A percentile compares a stretch with the other conserved stretches of the same genome.
phyloP scores from a whole-genome alignment of 2,888 invertebrate genomes.

The Baronia brevicornis region DNA sequence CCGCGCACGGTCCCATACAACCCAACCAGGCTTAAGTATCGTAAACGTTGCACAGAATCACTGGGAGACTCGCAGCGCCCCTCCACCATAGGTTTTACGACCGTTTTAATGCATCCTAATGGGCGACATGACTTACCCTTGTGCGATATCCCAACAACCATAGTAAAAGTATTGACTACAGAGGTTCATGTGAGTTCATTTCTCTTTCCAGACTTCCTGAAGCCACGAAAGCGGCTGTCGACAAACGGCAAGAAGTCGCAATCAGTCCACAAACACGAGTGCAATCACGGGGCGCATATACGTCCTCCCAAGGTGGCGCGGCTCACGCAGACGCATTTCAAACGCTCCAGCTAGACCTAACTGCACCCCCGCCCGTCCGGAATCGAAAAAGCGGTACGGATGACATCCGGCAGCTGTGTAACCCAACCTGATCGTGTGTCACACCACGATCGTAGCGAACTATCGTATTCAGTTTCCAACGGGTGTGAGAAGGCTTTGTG shows the following conservation, averaged over 20 bases:
- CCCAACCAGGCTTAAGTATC: conserved; percentile 51
- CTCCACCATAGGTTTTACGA: conserved; percentile 37
- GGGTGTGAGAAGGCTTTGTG: conserved; percentile 35
- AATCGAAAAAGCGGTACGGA: conserved; percentile 30
- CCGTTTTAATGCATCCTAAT: conserved; percentile 38
- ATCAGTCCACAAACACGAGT: conserved; percentile 61
- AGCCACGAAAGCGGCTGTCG: conserved; percentile 77
- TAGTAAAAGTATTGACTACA: background rate
- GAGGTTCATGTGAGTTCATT: conserved; percentile 19
- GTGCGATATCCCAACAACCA: conserved; percentile 4
- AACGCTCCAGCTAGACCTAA: conserved; percentile 58
- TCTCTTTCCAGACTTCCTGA: conserved; percentile 79
- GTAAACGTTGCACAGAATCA: conserved; percentile 45
- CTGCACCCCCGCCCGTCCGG: conserved; percentile 20
- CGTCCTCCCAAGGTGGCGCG: conserved; percentile 68
- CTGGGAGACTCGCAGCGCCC: conserved; percentile 34
- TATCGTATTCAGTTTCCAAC: conserved; percentile 21
- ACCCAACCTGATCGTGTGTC: conserved; percentile 20
- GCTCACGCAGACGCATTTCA: conserved; percentile 56
- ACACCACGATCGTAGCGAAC: too few species aligned
- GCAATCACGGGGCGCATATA: conserved; percentile 61
- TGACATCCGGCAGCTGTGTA: conserved; percentile 15
- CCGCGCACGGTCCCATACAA: conserved; percentile 33
- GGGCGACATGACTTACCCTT: conserved; percentile 30
- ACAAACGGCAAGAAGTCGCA: conserved; percentile 69